A percentile compares a stretch with the other conserved stretches of the same genome.
Evolutionary conservation across 2,113 vertebrate genomes (phyloP).

Genomic region (Phoenicopterus ruber): DNA sequence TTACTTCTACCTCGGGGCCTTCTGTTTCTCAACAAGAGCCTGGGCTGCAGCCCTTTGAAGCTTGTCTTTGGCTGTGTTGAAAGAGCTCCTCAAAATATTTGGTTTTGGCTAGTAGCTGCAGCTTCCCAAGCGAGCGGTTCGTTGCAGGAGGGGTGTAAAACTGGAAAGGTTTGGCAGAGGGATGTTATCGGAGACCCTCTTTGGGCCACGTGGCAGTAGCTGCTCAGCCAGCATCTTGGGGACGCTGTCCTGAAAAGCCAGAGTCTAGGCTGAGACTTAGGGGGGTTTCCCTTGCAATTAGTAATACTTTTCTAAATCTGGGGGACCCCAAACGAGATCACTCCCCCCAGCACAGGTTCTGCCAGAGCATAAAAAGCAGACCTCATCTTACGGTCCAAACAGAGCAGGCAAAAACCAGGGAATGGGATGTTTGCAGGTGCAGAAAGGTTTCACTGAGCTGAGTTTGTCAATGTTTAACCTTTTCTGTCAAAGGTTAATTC

Average conservation of each 20-base stretch:
- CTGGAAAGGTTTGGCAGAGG: neutral
- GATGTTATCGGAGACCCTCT: neutral
- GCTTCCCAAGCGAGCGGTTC: neutral
- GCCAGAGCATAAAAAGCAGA: neutral
- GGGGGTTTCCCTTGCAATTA: neutral
- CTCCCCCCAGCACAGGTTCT: neutral
- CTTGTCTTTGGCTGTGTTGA: neutral
- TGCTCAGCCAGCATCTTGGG: neutral
- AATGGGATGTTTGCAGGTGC: neutral
- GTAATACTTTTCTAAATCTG: neutral
- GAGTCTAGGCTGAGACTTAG: neutral
- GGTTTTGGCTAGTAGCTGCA: neutral
- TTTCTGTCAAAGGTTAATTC: neutral
- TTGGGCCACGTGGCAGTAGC: neutral
- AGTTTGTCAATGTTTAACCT: neutral
- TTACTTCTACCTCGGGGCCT: constrained; percentile 3
- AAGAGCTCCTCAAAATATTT: constrained; percentile 54
- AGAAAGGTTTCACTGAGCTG: neutral
- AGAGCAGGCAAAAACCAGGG: neutral
- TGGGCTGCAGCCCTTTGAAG: constrained; percentile 41
- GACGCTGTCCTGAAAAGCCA: neutral
- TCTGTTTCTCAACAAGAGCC: constrained; percentile 16
- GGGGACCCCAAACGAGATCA: too few relatives aligned
- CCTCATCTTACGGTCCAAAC: neutral
- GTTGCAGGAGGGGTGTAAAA: neutral